phyloP scores from a whole-genome alignment of 2,888 invertebrate genomes.

The Strigamia crassipes region DNA sequence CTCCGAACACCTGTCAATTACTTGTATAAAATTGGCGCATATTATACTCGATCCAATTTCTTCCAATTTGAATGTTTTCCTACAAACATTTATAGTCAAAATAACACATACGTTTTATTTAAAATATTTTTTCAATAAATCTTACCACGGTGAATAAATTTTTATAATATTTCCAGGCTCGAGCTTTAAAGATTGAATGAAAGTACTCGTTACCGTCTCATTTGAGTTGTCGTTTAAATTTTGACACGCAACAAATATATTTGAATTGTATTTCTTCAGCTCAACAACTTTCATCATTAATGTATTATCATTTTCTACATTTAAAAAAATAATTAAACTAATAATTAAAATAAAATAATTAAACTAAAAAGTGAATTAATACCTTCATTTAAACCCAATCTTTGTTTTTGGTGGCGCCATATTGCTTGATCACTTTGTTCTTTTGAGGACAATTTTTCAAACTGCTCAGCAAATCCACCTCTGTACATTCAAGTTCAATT shows the following conservation, averaged over 20 bases:
- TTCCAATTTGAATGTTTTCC: neutral
- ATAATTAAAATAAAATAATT: too few species aligned
- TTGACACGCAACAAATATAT: neutral
- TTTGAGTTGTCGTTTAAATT: neutral
- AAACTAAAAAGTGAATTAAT: neutral
- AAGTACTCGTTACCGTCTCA: neutral
- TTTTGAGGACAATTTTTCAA: neutral
- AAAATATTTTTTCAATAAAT: neutral
- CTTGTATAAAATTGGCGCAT: neutral
- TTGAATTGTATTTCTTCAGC: neutral
- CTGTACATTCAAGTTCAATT: neutral
- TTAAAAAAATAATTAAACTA: neutral
- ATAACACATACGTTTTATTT: neutral
- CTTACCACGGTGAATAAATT: neutral
- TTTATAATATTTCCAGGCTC: neutral
- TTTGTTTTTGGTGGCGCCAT: neutral
- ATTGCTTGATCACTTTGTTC: neutral
- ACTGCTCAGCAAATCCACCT: neutral
- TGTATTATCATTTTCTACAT: neutral
- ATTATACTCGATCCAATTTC: neutral
- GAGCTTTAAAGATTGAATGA: neutral
- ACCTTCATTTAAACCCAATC: neutral
- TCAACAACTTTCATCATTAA: neutral
- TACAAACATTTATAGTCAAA: neutral
- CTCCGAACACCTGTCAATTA: neutral